Base-by-base conservation (phyloP, 1,140 invertebrate species). In the Lycorma delicatula region DNA sequence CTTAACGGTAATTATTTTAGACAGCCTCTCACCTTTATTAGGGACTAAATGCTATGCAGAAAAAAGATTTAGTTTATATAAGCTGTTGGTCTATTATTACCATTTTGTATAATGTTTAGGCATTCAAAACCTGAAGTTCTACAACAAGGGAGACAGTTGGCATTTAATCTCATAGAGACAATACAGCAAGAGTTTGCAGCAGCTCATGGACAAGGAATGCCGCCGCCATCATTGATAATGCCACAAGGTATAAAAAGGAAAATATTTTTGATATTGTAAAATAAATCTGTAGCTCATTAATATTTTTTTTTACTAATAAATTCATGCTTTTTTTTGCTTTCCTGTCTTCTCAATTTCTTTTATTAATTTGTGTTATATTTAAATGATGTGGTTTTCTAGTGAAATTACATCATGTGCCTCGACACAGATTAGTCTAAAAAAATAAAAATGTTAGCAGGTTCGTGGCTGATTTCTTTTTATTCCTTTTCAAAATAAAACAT, bases 121-220 rank as follows among this genome's bases (percentile, higher is more conserved):
- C 86, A 89, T 75, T 76, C 80, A 12, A 80, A 81, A 66, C 73
- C 78, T 20, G 78, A 85, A 59, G 80, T 81, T n/a, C 70, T 89
- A 20, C 80, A 85, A 61, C 81, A 82, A 62, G 86, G 85, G 22
- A 81, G 85, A 70, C 81, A 85, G 53, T 69, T 89, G 56, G 83
- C 85, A 13, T 79, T 83, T 61, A 89, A 89, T 73, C 75, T 90
- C 28, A 85, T 90, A 56, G 85, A 89, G 74, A 90, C 86, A 28
- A 83, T 90, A 74, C 81, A 87, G 64, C 82, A 84, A 53, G 86
- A 87, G 67, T 77, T 86, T 66, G 80, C 56, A 69, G 72, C 63
- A 71, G 27, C 55, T 23, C 63, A 64, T 60, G 56, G 60, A 48
- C 65, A 63, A 38, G 57, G 61, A 27, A 59, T 60, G 28, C 60